phyloP scores from a whole-genome alignment of 2,888 invertebrate genomes.

The Trachelus tabidus region DNA sequence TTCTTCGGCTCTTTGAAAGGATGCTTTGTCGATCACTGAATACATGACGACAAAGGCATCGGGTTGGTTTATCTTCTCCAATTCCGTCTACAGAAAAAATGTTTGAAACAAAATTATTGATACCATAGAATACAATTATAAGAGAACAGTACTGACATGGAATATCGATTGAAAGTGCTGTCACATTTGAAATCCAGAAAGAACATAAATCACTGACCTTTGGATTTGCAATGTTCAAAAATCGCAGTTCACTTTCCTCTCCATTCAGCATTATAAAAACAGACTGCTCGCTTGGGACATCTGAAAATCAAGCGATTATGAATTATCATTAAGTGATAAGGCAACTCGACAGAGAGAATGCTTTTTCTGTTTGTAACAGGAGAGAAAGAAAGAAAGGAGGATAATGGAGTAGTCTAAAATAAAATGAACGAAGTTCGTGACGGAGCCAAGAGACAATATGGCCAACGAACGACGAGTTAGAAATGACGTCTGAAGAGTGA shows the following conservation, averaged over 20 bases:
- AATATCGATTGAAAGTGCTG: neutral
- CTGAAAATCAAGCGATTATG: slow-evolving; percentile 66
- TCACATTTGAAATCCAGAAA: neutral
- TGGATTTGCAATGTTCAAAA: slow-evolving; percentile 79
- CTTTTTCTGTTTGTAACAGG: neutral
- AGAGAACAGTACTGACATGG: neutral
- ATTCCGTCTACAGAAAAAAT: slow-evolving; percentile 73
- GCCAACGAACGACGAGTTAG: neutral
- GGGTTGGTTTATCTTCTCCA: slow-evolving; percentile 77
- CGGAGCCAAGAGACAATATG: neutral
- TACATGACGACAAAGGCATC: slow-evolving; percentile 91
- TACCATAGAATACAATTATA: neutral
- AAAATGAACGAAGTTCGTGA: neutral
- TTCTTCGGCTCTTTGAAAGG: slow-evolving; percentile 85
- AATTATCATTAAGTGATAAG: neutral
- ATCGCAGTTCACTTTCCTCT: slow-evolving; percentile 91
- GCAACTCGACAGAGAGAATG: neutral
- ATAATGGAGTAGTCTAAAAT: neutral
- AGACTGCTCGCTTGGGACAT: slow-evolving; percentile 81
- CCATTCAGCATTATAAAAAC: slow-evolving; percentile 94
- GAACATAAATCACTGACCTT: slow-evolving; percentile 70
- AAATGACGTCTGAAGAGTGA: neutral
- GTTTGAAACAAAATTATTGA: neutral
- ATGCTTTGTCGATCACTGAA: slow-evolving; percentile 91
- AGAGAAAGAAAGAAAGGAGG: neutral